Percentiles rank a stretch among this genome's conserved stretches.
Evolutionary conservation across 1,140 invertebrate species (phyloP).

Genomic region (Musca vetustissima): DNA sequence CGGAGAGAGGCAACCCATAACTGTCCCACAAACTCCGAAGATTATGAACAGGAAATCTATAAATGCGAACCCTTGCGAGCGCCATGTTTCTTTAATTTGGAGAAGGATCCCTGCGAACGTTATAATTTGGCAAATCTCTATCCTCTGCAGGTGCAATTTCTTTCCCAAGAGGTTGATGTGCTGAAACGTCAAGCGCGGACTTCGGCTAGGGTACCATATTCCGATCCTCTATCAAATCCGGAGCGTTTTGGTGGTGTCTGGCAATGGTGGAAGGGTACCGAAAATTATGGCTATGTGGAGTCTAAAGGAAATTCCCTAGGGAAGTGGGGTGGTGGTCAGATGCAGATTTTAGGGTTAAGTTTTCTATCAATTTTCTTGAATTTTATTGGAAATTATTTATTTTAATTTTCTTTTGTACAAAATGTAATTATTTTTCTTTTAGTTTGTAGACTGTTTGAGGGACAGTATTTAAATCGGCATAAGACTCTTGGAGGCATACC

Average conservation of each 20-base stretch:
- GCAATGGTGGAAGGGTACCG: constrained; percentile 46
- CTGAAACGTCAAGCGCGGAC: constrained; percentile 25
- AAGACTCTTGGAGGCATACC: too few relatives aligned
- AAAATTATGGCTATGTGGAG: neutral
- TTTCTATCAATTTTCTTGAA: too few relatives aligned
- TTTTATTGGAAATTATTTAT: too few relatives aligned
- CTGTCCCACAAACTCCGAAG: constrained; percentile 35
- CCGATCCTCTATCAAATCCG: constrained; percentile 36
- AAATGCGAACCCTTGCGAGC: constrained; percentile 55
- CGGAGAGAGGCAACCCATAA: constrained; percentile 57
- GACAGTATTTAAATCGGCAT: too few relatives aligned
- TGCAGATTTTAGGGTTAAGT: too few relatives aligned
- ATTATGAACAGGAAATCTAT: constrained; percentile 32
- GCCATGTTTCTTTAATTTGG: constrained; percentile 75
- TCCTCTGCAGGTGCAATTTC: constrained; percentile 35
- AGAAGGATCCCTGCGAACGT: constrained; percentile 76
- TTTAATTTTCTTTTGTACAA: too few relatives aligned
- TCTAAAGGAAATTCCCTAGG: too few relatives aligned
- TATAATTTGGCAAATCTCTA: constrained; percentile 64
- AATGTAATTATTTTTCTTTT: too few relatives aligned
- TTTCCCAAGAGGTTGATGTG: constrained; percentile 41
- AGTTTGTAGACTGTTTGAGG: too few relatives aligned
- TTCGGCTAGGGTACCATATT: neutral
- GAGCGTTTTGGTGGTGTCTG: constrained; percentile 36
- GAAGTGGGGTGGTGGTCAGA: too few relatives aligned